Conservation (phyloP, 2,888 invertebrate species). For the Phortica okadai region DNA sequence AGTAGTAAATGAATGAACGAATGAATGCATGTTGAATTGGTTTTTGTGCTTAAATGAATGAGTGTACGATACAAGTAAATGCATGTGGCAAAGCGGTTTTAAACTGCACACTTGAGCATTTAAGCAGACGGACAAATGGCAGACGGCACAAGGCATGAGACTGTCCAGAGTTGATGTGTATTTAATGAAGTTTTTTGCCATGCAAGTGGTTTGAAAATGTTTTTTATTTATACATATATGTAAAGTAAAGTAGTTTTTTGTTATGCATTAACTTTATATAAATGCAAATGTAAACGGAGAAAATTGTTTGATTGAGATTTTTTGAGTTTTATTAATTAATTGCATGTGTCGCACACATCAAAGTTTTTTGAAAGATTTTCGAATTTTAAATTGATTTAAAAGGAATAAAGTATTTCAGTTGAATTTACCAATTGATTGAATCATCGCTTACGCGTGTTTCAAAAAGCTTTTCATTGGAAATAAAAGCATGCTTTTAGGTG, state of each 20-base stretch:
- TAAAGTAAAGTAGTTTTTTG: background rate
- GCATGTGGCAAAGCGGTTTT: conserved; percentile 28
- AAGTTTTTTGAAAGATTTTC: too few relatives aligned
- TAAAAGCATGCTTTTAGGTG: too few relatives aligned
- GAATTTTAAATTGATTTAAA: too few relatives aligned
- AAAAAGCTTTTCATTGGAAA: too few relatives aligned
- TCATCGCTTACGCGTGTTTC: too few relatives aligned
- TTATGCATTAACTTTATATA: background rate
- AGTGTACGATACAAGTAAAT: background rate
- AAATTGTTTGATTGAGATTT: background rate
- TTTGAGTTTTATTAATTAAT: too few relatives aligned
- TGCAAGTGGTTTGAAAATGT: background rate
- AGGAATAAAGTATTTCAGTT: too few relatives aligned
- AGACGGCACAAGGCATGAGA: background rate
- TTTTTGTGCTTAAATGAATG: background rate
- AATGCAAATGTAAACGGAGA: background rate
- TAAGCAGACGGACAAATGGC: background rate
- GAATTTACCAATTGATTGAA: too few relatives aligned
- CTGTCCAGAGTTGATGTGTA: background rate
- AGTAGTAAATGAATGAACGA: conserved; percentile 14
- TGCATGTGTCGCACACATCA: too few relatives aligned
- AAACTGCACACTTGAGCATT: background rate
- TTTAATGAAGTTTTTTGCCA: conserved; percentile 1
- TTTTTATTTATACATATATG: background rate
- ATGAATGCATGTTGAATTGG: background rate